Percentiles rank a stretch among this genome's conserved stretches.
Conservation (phyloP, 2,888 invertebrate genomes). For the Campaea margaritaria region DNA sequence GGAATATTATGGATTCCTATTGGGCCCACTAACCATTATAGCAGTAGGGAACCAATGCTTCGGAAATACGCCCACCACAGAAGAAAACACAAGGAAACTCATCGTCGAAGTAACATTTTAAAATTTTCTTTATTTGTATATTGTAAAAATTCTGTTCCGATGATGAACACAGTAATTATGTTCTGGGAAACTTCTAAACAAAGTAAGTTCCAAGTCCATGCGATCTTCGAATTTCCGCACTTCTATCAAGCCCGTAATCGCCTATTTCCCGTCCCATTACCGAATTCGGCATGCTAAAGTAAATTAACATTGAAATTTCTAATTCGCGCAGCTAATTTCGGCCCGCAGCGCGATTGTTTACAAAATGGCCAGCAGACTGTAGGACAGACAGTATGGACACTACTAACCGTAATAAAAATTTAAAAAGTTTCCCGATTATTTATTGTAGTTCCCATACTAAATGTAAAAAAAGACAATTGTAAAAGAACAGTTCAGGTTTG, state of each 20-base stretch:
- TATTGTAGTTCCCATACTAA: too few species aligned
- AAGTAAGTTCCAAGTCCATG: background rate
- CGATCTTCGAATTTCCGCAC: background rate
- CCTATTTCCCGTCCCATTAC: slow-evolving; percentile 7
- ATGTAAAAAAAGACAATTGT: too few species aligned
- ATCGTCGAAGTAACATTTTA: too few species aligned
- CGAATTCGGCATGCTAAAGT: slow-evolving; percentile 20
- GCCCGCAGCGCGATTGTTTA: slow-evolving; percentile 20
- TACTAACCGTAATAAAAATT: background rate
- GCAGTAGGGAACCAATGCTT: too few species aligned
- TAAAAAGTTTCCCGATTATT: too few species aligned
- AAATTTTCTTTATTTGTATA: too few species aligned
- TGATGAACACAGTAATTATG: background rate
- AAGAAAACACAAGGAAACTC: too few species aligned
- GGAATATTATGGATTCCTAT: too few species aligned
- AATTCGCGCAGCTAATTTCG: slow-evolving; percentile 37
- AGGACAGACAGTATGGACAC: slow-evolving; percentile 3
- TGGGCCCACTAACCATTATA: too few species aligned
- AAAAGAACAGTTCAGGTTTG: too few species aligned
- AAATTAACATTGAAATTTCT: slow-evolving; percentile 40
- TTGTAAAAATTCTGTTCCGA: too few species aligned
- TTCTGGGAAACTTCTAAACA: background rate
- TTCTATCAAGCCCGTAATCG: slow-evolving; percentile 9
- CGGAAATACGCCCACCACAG: too few species aligned
- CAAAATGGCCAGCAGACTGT: slow-evolving; percentile 3